These are phyloP conservation scores for Eidolon helvum DNA, from an alignment of 2,113 vertebrate genomes.

Conservation along the genomic window DNA sequence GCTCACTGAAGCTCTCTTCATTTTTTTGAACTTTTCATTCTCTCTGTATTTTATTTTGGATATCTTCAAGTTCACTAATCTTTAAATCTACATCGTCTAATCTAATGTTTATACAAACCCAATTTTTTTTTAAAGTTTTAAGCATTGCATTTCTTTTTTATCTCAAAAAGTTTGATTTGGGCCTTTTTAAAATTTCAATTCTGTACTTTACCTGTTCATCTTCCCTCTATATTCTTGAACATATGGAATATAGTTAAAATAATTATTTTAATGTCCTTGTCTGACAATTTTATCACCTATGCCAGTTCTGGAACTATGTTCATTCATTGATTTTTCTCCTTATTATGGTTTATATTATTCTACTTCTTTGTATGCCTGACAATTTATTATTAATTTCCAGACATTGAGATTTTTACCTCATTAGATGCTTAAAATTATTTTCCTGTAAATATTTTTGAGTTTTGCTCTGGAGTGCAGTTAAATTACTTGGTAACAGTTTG, in stretches of 20 bases:
- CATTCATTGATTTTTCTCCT: neutral
- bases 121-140: neutral
- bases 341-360: neutral
- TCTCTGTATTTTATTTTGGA: neutral
- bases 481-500: neutral
- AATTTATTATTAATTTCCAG: neutral
- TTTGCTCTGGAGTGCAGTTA: neutral
- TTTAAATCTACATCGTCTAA: neutral
- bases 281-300: neutral
- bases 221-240: neutral
- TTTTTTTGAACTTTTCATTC: neutral
- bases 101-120: neutral
- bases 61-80: neutral
- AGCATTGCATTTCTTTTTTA: neutral
- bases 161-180: neutral
- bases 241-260: neutral
- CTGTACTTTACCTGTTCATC: neutral
- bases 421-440: neutral
- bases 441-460: constrained; percentile 1
- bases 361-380: neutral
- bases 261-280: neutral
- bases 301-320: neutral
- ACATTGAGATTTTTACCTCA: neutral
- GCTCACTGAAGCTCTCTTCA: neutral
- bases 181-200: neutral